Percentiles rank a stretch among this genome's conserved stretches.
Conservation (phyloP, 1,140 invertebrate genomes). For the Marisa cornuarietis region DNA sequence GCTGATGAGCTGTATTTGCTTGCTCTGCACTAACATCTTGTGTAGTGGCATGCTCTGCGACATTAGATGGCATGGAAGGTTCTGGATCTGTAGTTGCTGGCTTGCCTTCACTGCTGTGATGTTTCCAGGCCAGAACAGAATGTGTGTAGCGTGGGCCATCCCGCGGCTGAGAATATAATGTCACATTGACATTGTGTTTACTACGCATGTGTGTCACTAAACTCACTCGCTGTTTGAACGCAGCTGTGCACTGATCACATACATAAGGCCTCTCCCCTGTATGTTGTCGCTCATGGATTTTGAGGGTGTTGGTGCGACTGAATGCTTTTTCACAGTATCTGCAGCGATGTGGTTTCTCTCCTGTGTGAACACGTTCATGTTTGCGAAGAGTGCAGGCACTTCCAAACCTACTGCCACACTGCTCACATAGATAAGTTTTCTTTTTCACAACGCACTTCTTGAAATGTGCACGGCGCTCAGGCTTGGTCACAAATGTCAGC, state of each 20-base stretch:
- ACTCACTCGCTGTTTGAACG: conserved; percentile 12
- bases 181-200: conserved; percentile 14
- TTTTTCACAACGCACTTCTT: conserved; percentile 7
- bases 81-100: no score
- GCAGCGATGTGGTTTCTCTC: not conserved
- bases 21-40: no score
- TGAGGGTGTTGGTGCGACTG: conserved; percentile 1
- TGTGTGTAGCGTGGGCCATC: no score
- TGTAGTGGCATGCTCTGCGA: no score
- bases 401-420: conserved; percentile 6
- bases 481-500: conserved; percentile 7
- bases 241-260: conserved; percentile 12
- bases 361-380: conserved; percentile 6
- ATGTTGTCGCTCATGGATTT: conserved; percentile 18
- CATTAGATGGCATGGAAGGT: no score
- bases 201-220: conserved; percentile 10
- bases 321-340: conserved; percentile 13
- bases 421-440: conserved; percentile 1
- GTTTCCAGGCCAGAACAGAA: no score
- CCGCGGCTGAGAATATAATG: no score
- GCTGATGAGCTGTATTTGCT: no score
- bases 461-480: conserved; percentile 2
- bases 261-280: conserved; percentile 23
- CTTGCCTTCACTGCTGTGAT: no score
- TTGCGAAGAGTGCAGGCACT: conserved; percentile 2